Conservation (phyloP, 1,140 invertebrate genomes). For the Kradibia gibbosae region DNA sequence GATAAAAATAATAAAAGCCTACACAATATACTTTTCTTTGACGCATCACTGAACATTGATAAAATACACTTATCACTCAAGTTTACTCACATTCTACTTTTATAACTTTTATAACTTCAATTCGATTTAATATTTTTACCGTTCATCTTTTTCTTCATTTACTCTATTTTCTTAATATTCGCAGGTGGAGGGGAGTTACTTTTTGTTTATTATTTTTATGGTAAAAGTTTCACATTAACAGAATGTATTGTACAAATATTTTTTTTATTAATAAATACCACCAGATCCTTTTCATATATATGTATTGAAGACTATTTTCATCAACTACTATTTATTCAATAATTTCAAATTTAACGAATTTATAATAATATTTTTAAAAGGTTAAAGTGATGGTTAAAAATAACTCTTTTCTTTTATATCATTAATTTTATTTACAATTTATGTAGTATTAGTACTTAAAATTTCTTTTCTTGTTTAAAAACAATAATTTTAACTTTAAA, state of each 20-base stretch:
- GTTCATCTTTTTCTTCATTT: background rate
- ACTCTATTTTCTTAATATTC: background rate
- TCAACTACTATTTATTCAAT: background rate
- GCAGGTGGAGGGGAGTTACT: background rate
- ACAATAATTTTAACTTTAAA: too few relatives aligned
- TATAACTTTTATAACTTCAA: constrained; percentile 1
- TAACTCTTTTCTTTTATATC: too few relatives aligned
- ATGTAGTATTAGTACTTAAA: too few relatives aligned
- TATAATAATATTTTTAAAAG: background rate
- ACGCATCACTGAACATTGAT: background rate
- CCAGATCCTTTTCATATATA: background rate
- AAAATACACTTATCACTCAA: background rate
- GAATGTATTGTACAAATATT: constrained; percentile 1
- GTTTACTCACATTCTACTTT: background rate
- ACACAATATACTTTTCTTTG: background rate
- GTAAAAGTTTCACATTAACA: background rate
- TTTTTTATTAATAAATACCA: background rate
- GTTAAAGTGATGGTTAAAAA: too few relatives aligned
- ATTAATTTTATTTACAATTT: too few relatives aligned
- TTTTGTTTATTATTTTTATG: background rate
- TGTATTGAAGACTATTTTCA: background rate
- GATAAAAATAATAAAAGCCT: background rate
- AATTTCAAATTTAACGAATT: background rate
- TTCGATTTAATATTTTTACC: background rate
- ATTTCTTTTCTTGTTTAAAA: too few relatives aligned